Evolutionary conservation across 92 coral and sea anemone species (phyloP), one percentile per base, ranked within the genome.

Genomic region (Umimayanthus chanpuru): DNA sequence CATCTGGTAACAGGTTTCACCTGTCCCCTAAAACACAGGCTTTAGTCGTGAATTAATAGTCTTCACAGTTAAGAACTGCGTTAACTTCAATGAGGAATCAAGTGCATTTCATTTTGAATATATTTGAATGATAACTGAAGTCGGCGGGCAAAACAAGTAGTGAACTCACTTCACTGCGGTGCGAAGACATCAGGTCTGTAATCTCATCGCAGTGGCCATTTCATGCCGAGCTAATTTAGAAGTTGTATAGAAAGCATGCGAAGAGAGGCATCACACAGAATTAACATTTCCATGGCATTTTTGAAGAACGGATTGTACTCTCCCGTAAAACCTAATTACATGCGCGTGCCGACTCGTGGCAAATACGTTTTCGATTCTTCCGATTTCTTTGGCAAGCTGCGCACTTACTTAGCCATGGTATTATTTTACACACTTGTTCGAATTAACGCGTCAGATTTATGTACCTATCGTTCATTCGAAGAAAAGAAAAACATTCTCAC

Each of bases 211-310:
- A 47, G 77, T 83, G 29, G 38, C 78, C 87, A 39, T 83, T 83
- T 66, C 86, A 83, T 70, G 87, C 77, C 78, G 36, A 83, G 87
- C 87, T 68, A 29, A 70, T 83, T 70, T 83, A 44, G 72, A 41
- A 47, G 15, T 25, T 20, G 10, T 40, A 20, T 43, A 21, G 20
- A 67, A 83, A 83, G 70, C 87, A 67, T 70, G 87, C 38, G 78
- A 83, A 70, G 44, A 40, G 61, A 66, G 55, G 66, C 76, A 81
- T 23, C 76, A 39, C 58, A 28, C 16, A 11, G 38, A 70, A 83
- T 83, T 83, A 70, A 67, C 87, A 83, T 83, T 83, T 83, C 87
- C 87, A 83, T 67, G 73, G 78, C 87, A 29, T 70, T 47, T 56
- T 70, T 39, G 40, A 70, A 70, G 67, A 70, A 71, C 29, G 87